Conservation (phyloP, 2,888 invertebrate species). For the Ornithoptera priamus region DNA sequence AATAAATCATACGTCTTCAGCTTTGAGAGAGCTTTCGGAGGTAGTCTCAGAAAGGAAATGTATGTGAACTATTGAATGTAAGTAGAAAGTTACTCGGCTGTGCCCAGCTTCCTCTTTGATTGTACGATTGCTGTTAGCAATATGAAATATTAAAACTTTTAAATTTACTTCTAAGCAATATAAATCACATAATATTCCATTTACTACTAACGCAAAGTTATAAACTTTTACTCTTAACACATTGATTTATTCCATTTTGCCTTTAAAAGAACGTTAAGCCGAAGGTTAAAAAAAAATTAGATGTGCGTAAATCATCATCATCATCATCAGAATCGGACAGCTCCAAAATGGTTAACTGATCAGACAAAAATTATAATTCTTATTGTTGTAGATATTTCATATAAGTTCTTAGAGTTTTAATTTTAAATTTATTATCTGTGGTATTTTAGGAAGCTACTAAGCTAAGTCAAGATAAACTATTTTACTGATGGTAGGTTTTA, state of each 20-base stretch:
- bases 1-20: conserved; percentile 8
- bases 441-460: no score
- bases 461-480: no score
- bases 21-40: background rate
- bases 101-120: conserved; percentile 1
- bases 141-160: conserved; percentile 2
- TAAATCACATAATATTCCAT: background rate
- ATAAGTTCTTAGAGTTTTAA: no score
- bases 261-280: no score
- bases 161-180: background rate
- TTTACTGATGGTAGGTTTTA: no score
- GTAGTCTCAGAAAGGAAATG: background rate
- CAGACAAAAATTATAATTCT: no score
- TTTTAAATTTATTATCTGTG: no score
- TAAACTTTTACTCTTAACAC: background rate
- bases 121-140: background rate
- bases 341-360: no score
- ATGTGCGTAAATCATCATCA: no score
- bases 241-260: background rate
- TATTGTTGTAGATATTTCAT: no score
- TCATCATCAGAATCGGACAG: no score
- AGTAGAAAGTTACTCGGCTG: background rate
- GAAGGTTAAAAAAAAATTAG: no score
- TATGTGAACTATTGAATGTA: background rate
- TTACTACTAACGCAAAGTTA: background rate